Evolutionary conservation across 92 coral and sea anemone species (phyloP), one percentile per base, ranked within the genome.

Genomic region (Isaurus tuberculatus): DNA sequence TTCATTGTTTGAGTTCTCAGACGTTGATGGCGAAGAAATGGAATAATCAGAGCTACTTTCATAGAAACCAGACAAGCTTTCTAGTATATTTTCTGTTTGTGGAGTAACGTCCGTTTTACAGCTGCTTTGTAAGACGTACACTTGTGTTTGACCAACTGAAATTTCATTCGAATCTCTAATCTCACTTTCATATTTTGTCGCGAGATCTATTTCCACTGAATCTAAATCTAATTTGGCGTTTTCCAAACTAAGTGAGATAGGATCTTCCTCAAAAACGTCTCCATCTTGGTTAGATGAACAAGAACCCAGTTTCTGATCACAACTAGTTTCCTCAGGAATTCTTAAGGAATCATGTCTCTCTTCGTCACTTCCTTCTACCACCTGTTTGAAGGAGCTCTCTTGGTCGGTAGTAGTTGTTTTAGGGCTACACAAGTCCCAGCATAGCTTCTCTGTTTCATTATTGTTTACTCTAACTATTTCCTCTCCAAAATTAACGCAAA

Each of bases 11-110:
- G 65, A 77, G 22, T 87, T 79, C 26, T 84, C 86, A 30, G 75
- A 79, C 55, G 78, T 66, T 66, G 84, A 71, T 5, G 92, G 87
- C 4, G 92, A 89, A 44, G 74, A 72, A 27, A 79, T 73, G 0
- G 92, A 89, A 19, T 65, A 71, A n/a, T 89, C 92, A 17, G 92
- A 89, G 25, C 80, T 88, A 28, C 86, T 88, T 36, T 80, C 92
- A 83, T 80, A 61, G 6, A 88, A 89, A 67, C 84, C 70, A 13
- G 84, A 48, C 53, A 57, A 42, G 36, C 80, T 67, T 28, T 80
- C 75, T 25, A 68, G 25, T 63, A 66, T 65, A 34, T 80, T 81
- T 86, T 75, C 80, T 36, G 66, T 71, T 20, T 15, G 87, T 65
- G 57, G 88, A 42, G 31, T 22, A 31, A 15, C 43, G 46, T 26